A percentile compares a stretch with the other conserved stretches of the same genome.
These are phyloP conservation scores for Dynastes tityus DNA, from an alignment of 2,888 invertebrate species.

Conservation along the genomic window DNA sequence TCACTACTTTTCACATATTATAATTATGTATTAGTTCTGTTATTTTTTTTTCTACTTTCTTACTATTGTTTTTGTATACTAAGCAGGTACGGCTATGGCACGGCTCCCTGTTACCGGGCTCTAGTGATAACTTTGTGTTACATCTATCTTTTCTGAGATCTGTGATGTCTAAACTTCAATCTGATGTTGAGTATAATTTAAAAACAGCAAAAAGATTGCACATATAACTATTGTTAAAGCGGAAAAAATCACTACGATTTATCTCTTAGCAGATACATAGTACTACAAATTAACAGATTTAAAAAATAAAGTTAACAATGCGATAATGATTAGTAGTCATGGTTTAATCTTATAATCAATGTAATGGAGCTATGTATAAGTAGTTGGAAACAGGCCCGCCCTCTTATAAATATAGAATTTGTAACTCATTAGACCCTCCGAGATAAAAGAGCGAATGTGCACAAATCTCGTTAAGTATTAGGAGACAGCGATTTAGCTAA, in stretches of 20 bases:
- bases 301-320: conserved; percentile 12
- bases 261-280: neutral
- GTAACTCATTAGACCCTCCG: neutral
- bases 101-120: too few species aligned
- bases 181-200: too few species aligned
- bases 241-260: neutral
- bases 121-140: too few species aligned
- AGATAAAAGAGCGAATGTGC: conserved; percentile 10
- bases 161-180: too few species aligned
- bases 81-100: too few species aligned
- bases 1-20: too few species aligned
- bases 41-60: too few species aligned
- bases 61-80: too few species aligned
- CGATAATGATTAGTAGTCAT: conserved; percentile 18
- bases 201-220: too few species aligned
- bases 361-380: neutral
- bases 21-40: too few species aligned
- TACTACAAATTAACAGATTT: conserved; percentile 9
- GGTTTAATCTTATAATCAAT: conserved; percentile 13
- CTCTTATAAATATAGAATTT: conserved; percentile 9
- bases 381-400: conserved; percentile 1
- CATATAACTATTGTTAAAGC: neutral
- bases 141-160: too few species aligned
- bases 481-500: conserved; percentile 7
- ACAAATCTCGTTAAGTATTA: neutral